Conservation (phyloP, 2,113 vertebrate genomes). For the Rhinogobius similis region DNA sequence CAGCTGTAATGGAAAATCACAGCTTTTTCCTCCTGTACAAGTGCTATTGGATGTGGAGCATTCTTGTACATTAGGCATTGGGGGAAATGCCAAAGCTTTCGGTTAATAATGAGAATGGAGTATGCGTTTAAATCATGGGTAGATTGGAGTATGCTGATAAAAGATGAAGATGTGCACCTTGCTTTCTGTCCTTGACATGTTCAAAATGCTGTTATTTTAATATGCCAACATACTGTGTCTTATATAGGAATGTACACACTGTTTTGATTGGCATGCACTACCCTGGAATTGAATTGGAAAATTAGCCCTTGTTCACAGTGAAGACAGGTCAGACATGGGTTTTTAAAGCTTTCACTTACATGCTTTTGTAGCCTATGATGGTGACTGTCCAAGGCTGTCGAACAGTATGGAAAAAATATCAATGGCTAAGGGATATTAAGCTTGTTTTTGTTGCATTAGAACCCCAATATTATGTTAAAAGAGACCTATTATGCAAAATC, state of each 20-base stretch:
- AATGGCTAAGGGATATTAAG: neutral
- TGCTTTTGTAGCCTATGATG: neutral
- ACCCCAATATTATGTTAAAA: neutral
- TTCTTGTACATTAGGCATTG: constrained; percentile 31
- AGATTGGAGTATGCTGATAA: neutral
- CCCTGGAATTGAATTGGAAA: neutral
- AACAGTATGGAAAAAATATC: neutral
- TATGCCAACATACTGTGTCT: neutral
- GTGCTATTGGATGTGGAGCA: constrained; percentile 16
- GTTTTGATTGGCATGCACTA: neutral
- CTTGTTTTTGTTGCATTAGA: neutral
- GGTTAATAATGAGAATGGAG: neutral
- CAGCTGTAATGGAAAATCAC: constrained; percentile 22
- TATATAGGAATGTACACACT: neutral
- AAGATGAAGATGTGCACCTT: neutral
- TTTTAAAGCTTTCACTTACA: neutral
- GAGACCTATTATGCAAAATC: too few relatives aligned
- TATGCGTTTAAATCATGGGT: neutral
- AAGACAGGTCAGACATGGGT: neutral
- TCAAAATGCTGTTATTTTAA: neutral
- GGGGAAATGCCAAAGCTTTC: constrained; percentile 8
- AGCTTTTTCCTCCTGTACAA: constrained; percentile 29
- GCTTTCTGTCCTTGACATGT: neutral
- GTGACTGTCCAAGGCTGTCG: neutral
- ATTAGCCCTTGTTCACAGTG: neutral